phyloP scores from a whole-genome alignment of 1,140 invertebrate species.

The Drosophila yakuba region DNA sequence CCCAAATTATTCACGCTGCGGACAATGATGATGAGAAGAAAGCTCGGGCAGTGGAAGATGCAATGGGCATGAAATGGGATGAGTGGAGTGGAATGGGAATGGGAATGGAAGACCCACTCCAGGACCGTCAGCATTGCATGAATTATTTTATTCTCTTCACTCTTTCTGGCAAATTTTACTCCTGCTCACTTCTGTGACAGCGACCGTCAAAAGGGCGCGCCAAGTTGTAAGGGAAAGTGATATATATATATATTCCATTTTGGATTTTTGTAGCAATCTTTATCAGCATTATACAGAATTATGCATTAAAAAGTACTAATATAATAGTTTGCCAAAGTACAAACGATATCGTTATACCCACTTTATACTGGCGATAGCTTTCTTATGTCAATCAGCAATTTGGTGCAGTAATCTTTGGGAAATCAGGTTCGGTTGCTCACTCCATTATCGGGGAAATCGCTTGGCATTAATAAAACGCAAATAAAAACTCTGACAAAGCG shows the following conservation, averaged over 20 bases:
- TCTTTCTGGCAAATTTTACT: conserved; percentile 23
- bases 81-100: conserved; percentile 1
- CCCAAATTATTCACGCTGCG: conserved; percentile 79
- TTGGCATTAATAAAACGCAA: conserved; percentile 68
- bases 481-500: conserved; percentile 63
- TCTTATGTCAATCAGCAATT: conserved; percentile 31
- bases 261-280: no score
- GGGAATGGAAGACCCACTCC: conserved; percentile 15
- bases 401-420: conserved; percentile 16
- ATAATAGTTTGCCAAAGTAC: neutral
- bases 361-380: neutral
- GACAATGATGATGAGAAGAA: conserved; percentile 20
- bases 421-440: conserved; percentile 18
- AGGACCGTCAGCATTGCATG: conserved; percentile 35
- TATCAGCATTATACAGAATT: no score
- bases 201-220: conserved; percentile 39
- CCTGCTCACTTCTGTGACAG: conserved; percentile 61
- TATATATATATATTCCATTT: conserved; percentile 4
- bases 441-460: conserved; percentile 38
- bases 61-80: neutral
- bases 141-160: conserved; percentile 46
- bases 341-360: neutral
- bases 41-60: neutral
- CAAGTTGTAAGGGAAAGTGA: conserved; percentile 43
- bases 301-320: neutral